Conservation (phyloP, 2,113 vertebrate species). For the Sturnira hondurensis region DNA sequence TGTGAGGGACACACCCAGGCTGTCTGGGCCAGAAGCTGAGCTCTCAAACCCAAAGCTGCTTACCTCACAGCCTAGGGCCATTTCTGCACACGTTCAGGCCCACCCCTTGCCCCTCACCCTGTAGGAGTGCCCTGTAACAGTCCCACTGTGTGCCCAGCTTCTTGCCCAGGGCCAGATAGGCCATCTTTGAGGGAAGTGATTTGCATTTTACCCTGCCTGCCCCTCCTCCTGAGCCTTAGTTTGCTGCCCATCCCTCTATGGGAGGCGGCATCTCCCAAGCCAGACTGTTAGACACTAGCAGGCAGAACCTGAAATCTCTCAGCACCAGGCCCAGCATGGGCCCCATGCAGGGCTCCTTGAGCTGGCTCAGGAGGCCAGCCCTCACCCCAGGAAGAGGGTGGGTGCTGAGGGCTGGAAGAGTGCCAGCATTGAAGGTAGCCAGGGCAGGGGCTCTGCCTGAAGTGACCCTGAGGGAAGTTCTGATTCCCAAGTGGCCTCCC, state of each 20-base stretch:
- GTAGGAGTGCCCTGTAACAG: background rate
- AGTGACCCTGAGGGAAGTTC: background rate
- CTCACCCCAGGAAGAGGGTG: background rate
- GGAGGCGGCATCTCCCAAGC: background rate
- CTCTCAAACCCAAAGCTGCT: background rate
- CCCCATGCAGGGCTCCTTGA: background rate
- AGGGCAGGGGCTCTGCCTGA: background rate
- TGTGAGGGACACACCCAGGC: background rate
- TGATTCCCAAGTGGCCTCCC: background rate
- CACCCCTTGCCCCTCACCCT: rapidly evolving
- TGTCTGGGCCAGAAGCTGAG: background rate
- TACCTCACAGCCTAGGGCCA: background rate
- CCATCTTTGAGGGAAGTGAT: background rate
- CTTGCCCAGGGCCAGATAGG: background rate
- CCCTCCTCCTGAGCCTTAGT: background rate
- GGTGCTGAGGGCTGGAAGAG: background rate
- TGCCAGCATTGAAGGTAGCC: background rate
- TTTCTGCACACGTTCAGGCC: background rate
- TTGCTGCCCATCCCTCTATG: background rate
- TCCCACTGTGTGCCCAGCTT: background rate
- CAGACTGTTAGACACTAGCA: background rate
- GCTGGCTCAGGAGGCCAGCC: background rate
- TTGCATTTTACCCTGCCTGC: background rate
- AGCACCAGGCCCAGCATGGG: background rate
- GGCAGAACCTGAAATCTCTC: background rate